A percentile compares a stretch with the other conserved stretches of the same genome.
Conservation (phyloP, 2,797 vertebrate species). For the Apodemus agrarius region DNA sequence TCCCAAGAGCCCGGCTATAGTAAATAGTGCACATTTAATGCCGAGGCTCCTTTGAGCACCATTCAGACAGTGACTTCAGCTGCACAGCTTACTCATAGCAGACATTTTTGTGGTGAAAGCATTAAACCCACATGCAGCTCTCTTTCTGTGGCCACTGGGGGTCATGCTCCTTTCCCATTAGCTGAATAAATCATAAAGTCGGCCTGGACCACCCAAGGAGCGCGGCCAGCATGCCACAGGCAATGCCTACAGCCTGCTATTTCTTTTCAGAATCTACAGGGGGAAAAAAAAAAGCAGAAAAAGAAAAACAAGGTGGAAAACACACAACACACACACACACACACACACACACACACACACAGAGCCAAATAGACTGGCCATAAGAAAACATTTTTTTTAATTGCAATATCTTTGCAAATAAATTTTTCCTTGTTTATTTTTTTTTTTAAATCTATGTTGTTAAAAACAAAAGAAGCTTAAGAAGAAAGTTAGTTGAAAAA, state of each 20-base stretch:
- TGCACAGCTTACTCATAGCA: conserved; percentile 97
- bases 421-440: conserved; percentile 82
- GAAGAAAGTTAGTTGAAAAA: conserved; percentile 83
- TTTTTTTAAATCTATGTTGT: conserved; percentile 71
- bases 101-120: conserved; percentile 99
- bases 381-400: conserved; percentile 83
- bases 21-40: conserved; percentile 92
- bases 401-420: conserved; percentile 83
- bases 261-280: conserved; percentile 91
- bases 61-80: conserved; percentile 93
- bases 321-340: background rate
- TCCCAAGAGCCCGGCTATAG: conserved; percentile 92
- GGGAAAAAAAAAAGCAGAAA: conserved; percentile 74
- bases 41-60: conserved; percentile 92
- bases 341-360: background rate
- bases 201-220: conserved; percentile 99
- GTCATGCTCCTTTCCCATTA: conserved; percentile 99
- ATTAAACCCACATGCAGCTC: conserved; percentile 99
- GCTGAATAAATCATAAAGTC: conserved; percentile 99
- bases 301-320: conserved; percentile 72
- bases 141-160: conserved; percentile 99
- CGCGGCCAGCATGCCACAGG: conserved; percentile 90
- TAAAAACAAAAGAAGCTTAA: conserved; percentile 83
- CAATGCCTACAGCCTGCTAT: conserved; percentile 93
- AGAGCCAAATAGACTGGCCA: conserved; percentile 86